These are phyloP conservation scores for Lagocephalus sceleratus DNA, from an alignment of 2,797 vertebrate species.

Conservation along the genomic window DNA sequence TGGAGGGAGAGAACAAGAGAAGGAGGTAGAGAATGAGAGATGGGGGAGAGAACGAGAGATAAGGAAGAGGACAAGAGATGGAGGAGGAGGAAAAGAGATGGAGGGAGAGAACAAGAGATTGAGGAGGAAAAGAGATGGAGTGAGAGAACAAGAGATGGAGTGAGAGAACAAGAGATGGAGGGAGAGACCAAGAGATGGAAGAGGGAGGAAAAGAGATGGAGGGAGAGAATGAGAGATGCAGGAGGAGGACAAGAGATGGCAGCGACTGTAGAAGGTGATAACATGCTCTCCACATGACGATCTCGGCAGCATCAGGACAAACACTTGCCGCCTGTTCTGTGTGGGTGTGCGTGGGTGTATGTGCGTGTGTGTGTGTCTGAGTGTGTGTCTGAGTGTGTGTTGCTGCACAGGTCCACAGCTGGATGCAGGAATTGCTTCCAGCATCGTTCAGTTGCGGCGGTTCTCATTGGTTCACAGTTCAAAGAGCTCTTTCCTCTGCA, in stretches of 20 bases:
- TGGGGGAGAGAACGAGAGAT: constrained; percentile 23
- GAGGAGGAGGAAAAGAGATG: constrained; percentile 14
- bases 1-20: constrained; percentile 21
- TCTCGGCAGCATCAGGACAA: constrained; percentile 41
- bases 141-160: neutral
- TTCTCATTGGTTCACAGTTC: constrained; percentile 70
- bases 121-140: neutral
- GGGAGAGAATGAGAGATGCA: constrained; percentile 20
- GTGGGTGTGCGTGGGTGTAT: neutral
- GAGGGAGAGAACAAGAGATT: neutral
- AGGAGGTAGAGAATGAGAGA: constrained; percentile 33
- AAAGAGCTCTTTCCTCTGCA: constrained; percentile 60
- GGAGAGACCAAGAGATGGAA: too few species aligned
- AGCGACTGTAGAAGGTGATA: constrained; percentile 39
- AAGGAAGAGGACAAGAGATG: constrained; percentile 21
- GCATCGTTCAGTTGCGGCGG: constrained; percentile 55
- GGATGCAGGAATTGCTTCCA: constrained; percentile 57
- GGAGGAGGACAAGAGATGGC: constrained; percentile 12
- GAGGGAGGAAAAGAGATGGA: constrained; percentile 14
- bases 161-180: constrained; percentile 19
- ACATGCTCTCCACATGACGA: constrained; percentile 39
- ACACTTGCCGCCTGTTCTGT: constrained; percentile 25
- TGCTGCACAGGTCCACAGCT: constrained; percentile 55
- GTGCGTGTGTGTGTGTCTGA: constrained; percentile 5
- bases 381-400: constrained; percentile 11